phyloP scores from a whole-genome alignment of 2,888 invertebrate species.

The Polyommatus icarus region DNA sequence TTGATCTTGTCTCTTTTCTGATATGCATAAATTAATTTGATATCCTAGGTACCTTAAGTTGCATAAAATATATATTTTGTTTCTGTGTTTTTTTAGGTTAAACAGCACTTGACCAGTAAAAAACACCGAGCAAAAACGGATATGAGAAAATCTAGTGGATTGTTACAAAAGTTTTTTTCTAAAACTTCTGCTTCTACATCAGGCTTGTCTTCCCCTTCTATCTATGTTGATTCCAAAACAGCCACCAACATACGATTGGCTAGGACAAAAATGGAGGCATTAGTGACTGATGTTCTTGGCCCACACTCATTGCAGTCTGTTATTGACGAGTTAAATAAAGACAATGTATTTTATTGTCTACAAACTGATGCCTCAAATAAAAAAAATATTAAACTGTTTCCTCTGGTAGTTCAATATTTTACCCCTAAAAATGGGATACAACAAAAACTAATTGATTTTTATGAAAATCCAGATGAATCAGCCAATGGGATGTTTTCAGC shows the following conservation, averaged over 20 bases:
- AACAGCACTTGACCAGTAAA: background rate
- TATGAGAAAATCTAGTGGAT: constrained; percentile 30
- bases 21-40: constrained; percentile 25
- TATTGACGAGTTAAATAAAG: constrained; percentile 43
- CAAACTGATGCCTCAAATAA: constrained; percentile 47
- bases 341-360: constrained; percentile 42
- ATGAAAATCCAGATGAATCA: constrained; percentile 45
- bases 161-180: constrained; percentile 39
- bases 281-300: constrained; percentile 45
- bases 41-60: constrained; percentile 28
- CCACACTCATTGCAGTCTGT: constrained; percentile 41
- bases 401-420: constrained; percentile 46
- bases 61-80: background rate
- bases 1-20: constrained; percentile 25
- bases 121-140: background rate
- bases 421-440: constrained; percentile 41
- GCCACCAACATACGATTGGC: constrained; percentile 41
- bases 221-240: constrained; percentile 42
- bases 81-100: background rate
- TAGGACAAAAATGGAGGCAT: constrained; percentile 47
- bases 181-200: constrained; percentile 38
- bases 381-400: constrained; percentile 46
- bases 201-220: constrained; percentile 31
- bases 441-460: constrained; percentile 45
- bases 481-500: constrained; percentile 46